Base-by-base conservation (phyloP, 2,888 invertebrate genomes). In the Parapristionchus giblindavisi region DNA sequence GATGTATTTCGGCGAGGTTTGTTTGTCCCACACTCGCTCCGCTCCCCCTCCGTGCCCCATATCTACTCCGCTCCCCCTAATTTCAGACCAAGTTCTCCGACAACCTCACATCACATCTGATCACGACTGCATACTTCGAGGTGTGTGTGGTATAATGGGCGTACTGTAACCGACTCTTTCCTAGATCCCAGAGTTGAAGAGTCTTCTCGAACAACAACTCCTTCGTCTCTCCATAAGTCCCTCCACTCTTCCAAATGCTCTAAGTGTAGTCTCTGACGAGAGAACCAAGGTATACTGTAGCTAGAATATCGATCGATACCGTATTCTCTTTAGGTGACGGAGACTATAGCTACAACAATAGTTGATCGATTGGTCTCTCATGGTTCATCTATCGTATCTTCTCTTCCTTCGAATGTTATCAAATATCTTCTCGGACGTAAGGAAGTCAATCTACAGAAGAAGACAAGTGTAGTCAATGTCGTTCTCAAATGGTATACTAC, bases 1-100 rank as follows among this genome's bases (percentile, higher is more conserved):
- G 68, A 68, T 68, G 68, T 68, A 68, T 36, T 68, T 68, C 36
- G 68, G 68, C 32, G 68, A 68, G 52, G 61, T 61, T 6, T 21
- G 29, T 32, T 6, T 21, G 11, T n/a, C 61, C 61, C 21, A 5
- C 36, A n/a, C n/a, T n/a, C n/a, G n/a, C n/a, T n/a, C n/a, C n/a
- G n/a, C n/a, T n/a, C n/a, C n/a, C 60, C 36, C 61, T 29, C 1
- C 21, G 43, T 52, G 36, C 36, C 51, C 68, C 68, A 34, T 5
- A 52, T 21, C n/a, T 27, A 1, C 52, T 36, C 68, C 34, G n/a
- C 36, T 6, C 21, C 36, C n/a, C n/a, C n/a, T n/a, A n/a, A n/a
- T 8, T 36, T 24, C 52, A 68, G 68, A 52, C 68, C 32, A 52
- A 68, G 11, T 68, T 68, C 52, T 51, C 51, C 0, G 52, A 34